Conservation (phyloP, 2,888 invertebrate genomes). For the Lepidocyrtoides sp. region DNA sequence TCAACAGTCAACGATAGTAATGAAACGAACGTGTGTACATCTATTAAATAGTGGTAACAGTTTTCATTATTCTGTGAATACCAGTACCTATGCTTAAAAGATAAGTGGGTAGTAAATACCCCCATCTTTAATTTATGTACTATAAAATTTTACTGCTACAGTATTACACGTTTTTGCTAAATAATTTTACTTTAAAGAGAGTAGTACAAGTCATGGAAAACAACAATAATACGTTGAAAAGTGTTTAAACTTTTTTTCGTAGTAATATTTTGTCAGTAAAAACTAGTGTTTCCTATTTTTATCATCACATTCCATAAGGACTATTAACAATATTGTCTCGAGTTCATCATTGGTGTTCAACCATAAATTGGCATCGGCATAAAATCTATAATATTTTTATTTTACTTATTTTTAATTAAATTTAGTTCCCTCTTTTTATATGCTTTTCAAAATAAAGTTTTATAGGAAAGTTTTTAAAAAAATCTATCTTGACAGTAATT, state of each 20-base stretch:
- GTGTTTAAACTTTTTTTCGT: neutral
- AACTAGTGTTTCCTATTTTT: conserved; percentile 47
- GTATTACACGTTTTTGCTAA: too few species aligned
- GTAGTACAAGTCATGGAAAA: conserved; percentile 27
- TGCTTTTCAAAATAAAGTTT: neutral
- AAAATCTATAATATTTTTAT: neutral
- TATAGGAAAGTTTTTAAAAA: too few species aligned
- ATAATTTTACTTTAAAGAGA: neutral
- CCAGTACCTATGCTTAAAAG: too few species aligned
- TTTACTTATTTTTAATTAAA: neutral
- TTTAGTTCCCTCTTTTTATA: neutral
- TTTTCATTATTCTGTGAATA: too few species aligned
- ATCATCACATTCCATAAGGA: conserved; percentile 85
- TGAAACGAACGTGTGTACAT: too few species aligned
- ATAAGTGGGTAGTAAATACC: too few species aligned
- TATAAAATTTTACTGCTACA: too few species aligned
- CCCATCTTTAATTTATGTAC: too few species aligned
- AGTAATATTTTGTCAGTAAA: conserved; percentile 37
- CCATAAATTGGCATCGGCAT: conserved; percentile 44
- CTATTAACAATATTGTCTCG: conserved; percentile 85
- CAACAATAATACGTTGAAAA: conserved; percentile 14
- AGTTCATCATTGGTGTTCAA: conserved; percentile 84
- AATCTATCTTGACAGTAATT: too few species aligned
- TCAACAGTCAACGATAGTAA: too few species aligned
- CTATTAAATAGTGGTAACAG: too few species aligned